These are phyloP conservation scores for Anolis sagrei DNA, from an alignment of 2,113 vertebrate genomes.

Conservation along the genomic window DNA sequence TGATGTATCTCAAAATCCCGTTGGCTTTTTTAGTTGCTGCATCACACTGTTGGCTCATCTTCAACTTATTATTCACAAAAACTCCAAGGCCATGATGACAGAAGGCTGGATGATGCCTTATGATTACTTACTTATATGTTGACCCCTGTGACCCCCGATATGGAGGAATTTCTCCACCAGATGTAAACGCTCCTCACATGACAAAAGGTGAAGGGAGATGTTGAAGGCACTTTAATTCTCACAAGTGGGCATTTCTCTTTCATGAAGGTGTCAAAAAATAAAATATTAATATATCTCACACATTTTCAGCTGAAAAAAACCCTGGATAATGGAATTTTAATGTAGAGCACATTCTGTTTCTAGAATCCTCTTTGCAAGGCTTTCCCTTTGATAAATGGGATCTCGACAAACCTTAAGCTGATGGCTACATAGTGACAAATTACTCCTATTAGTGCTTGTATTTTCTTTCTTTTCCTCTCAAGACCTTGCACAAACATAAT, in stretches of 20 bases:
- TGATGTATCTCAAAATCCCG: too few relatives aligned
- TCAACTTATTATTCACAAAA: too few relatives aligned
- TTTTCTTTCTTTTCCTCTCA: conserved; percentile 44
- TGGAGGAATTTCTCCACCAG: not conserved
- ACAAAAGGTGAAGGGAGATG: not conserved
- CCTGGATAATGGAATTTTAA: conserved; percentile 18
- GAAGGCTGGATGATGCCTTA: not conserved
- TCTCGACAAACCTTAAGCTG: conserved; percentile 34
- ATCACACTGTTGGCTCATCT: too few relatives aligned
- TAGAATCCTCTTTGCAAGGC: not conserved
- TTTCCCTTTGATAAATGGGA: conserved; percentile 49
- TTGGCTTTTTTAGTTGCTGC: too few relatives aligned
- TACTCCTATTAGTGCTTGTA: conserved; percentile 34
- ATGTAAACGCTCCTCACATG: not conserved
- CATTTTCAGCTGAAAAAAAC: conserved; percentile 5
- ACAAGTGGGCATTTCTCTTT: not conserved
- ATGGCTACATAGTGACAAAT: conserved; percentile 56
- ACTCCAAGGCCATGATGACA: not conserved
- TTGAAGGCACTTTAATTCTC: not conserved
- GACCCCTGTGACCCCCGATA: too few relatives aligned
- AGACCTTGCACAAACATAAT: conserved; percentile 12
- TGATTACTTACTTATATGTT: not conserved
- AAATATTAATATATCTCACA: not conserved
- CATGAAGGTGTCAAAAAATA: not conserved
- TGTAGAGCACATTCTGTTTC: not conserved